Evolutionary conservation across 92 coral and sea anemone genomes (phyloP).

Genomic region (Zoanthus gigantus): DNA sequence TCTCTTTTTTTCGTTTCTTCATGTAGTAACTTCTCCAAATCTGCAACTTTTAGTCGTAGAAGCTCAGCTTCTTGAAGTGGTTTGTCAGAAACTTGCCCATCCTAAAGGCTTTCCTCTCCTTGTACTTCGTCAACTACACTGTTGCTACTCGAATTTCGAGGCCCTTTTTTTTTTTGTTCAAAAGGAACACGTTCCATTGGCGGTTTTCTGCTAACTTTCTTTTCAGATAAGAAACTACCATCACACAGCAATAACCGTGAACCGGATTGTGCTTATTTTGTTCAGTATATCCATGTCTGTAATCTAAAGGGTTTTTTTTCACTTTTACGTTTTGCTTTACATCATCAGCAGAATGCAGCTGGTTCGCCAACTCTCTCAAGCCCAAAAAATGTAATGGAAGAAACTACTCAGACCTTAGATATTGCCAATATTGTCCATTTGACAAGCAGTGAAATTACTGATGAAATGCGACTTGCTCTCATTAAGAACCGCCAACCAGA

Average conservation of each 20-base stretch:
- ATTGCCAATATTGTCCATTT: conserved; percentile 31
- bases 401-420: conserved; percentile 6
- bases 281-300: conserved; percentile 28
- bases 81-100: neutral
- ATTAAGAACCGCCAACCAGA: no score
- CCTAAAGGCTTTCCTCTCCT: neutral
- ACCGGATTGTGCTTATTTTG: conserved; percentile 14
- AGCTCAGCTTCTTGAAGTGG: conserved; percentile 5
- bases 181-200: conserved; percentile 6
- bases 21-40: conserved; percentile 38
- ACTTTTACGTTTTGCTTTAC: conserved; percentile 10
- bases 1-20: conserved; percentile 18
- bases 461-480: no score
- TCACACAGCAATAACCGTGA: no score
- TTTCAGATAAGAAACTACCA: neutral
- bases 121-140: conserved; percentile 9
- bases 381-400: conserved; percentile 17
- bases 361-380: conserved; percentile 22
- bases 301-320: neutral
- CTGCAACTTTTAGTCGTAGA: neutral
- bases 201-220: conserved; percentile 14
- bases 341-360: conserved; percentile 36
- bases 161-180: neutral
- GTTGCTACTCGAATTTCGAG: neutral
- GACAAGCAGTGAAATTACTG: conserved; percentile 5